phyloP scores from a whole-genome alignment of 30 jellyfish, hydroid and myxozoan species.

The Rhopilema esculentum region DNA sequence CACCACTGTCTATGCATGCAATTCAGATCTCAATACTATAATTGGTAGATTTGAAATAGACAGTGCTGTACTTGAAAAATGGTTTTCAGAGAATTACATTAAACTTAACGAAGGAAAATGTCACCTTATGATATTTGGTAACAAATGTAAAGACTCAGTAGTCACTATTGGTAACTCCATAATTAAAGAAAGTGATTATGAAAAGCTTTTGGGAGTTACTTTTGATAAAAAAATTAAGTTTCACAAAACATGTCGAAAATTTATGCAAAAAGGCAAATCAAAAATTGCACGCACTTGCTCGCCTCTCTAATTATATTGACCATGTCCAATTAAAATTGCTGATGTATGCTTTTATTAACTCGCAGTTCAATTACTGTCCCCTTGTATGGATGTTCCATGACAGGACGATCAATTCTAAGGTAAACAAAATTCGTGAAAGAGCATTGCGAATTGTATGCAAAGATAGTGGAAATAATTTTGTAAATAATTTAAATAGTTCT shows the following conservation, averaged over 20 bases:
- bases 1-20: slow-evolving; percentile 28
- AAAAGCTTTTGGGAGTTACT: slow-evolving; percentile 28
- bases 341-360: slow-evolving; percentile 7
- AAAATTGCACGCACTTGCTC: no score
- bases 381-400: no score
- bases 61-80: slow-evolving; percentile 11
- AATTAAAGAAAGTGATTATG: slow-evolving; percentile 23
- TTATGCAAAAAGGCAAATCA: no score
- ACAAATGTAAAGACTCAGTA: slow-evolving; percentile 14
- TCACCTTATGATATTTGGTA: slow-evolving; percentile 27
- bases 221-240: slow-evolving; percentile 14
- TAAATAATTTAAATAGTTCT: slow-evolving; percentile 19
- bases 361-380: slow-evolving; percentile 57
- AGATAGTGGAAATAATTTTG: slow-evolving; percentile 7
- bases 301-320: slow-evolving; percentile 15
- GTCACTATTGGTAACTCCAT: slow-evolving; percentile 18
- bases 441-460: slow-evolving; percentile 33
- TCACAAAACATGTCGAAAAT: slow-evolving; percentile 20
- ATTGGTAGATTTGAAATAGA: slow-evolving; percentile 1
- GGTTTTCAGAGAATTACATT: slow-evolving; percentile 13
- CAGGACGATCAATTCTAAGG: no score
- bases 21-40: slow-evolving; percentile 1
- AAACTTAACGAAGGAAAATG: slow-evolving; percentile 36
- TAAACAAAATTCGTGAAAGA: no score
- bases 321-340: not conserved